phyloP scores from a whole-genome alignment of 1,140 invertebrate species.

The Drosophila varians region DNA sequence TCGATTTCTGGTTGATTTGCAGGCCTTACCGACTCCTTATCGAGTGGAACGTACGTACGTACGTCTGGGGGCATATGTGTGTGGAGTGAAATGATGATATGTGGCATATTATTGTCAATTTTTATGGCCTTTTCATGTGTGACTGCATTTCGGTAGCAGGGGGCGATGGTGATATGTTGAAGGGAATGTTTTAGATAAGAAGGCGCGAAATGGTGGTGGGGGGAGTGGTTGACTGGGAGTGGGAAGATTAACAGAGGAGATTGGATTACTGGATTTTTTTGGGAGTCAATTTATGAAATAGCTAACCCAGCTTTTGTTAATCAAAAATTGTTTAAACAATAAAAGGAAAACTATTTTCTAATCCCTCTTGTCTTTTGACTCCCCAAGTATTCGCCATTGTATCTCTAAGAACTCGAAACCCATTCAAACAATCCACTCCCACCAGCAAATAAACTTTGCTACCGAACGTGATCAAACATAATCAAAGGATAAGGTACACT shows the following conservation, averaged over 20 bases:
- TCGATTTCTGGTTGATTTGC: slow-evolving; percentile 60
- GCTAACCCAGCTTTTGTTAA: too few species aligned
- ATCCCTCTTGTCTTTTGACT: background rate
- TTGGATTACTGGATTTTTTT: slow-evolving; percentile 18
- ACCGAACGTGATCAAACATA: slow-evolving; percentile 75
- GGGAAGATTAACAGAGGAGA: background rate
- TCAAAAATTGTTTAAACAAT: background rate
- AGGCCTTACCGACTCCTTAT: slow-evolving; percentile 48
- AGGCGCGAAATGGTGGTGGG: slow-evolving; percentile 11
- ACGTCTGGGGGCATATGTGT: slow-evolving; percentile 38
- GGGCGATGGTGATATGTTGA: background rate
- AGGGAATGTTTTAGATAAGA: slow-evolving; percentile 50
- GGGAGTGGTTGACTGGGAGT: background rate
- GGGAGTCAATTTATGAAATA: slow-evolving; percentile 14
- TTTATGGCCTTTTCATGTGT: slow-evolving; percentile 63
- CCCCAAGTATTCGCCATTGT: background rate
- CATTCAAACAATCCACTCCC: slow-evolving; percentile 27
- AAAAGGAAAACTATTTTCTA: background rate
- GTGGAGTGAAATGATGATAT: slow-evolving; percentile 46
- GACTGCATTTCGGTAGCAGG: slow-evolving; percentile 27
- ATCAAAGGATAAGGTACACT: slow-evolving; percentile 61
- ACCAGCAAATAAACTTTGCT: slow-evolving; percentile 53
- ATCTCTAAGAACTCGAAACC: slow-evolving; percentile 5
- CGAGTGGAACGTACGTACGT: slow-evolving; percentile 38
- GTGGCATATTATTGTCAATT: slow-evolving; percentile 61